Base-by-base conservation (phyloP, 1,140 invertebrate species). In the Monochamus saltuarius region DNA sequence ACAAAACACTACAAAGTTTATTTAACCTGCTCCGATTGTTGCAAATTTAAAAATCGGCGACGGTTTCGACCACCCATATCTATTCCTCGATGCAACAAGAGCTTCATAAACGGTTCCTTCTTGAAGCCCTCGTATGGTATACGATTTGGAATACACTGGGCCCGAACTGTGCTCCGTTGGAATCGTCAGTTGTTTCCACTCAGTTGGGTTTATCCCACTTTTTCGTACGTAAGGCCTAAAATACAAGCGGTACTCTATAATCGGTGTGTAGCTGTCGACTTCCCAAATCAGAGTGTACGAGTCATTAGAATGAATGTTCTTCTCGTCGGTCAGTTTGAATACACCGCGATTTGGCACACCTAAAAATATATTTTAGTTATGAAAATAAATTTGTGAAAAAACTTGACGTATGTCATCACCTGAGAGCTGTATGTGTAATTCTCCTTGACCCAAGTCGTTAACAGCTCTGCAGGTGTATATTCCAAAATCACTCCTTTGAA, bases 401-500 rank as follows among this genome's bases (percentile, higher is more conserved):
- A n/a, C n/a, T n/a, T n/a, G n/a, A n/a, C n/a, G n/a, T n/a, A n/a
- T n/a, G n/a, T n/a, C n/a, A n/a, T 59, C 59, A 73, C 75, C 75
- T 59, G 75, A 76, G 19, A 76, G 59, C 59, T 77, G 75, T 57
- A 75, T 75, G 29, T 73, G 64, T 2, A 75, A 22, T 65, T 75
- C 71, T 2, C 67, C 69, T 52, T 75, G 75, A 1, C 89, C 91
- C 7, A 90, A 72, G 13, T 81, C 81, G 73, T 93, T 94, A 35
- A 85, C 83, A 0, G 89, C 91, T 22, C 84, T 80, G 73, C 91
- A 93, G 0, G 86, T 84, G 70, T 92, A 93, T 62, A 83, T 83
- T 0, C 90, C 91, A 56, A 92, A 85, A 74, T 94, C 90, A 1
- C 78, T 76, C 40, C 80, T 80, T 9, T 82, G 80, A 0, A 90